phyloP scores from a whole-genome alignment of 2,113 vertebrate genomes.

The Rissa tridactyla region DNA sequence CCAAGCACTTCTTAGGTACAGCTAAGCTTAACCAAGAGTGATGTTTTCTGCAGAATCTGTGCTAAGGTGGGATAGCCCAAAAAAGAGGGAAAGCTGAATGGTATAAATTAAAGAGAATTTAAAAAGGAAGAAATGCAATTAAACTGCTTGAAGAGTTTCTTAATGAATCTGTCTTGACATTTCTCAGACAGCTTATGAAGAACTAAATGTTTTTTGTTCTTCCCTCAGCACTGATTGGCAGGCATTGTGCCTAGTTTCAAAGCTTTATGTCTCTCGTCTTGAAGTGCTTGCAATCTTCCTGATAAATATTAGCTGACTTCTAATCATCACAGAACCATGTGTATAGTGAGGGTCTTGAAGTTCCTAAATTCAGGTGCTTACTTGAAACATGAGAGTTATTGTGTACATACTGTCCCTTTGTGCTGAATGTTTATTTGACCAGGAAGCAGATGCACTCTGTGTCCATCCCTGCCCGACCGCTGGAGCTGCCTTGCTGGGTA shows the following conservation, averaged over 20 bases:
- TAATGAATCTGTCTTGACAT: neutral
- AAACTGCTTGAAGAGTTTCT: neutral
- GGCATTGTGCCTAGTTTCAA: neutral
- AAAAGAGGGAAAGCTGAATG: neutral
- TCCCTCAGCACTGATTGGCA: neutral
- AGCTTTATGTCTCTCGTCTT: neutral
- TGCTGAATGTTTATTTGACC: neutral
- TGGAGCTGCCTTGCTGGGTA: neutral
- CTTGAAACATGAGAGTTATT: neutral
- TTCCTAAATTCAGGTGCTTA: neutral
- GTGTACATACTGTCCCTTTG: neutral
- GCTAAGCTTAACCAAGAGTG: neutral
- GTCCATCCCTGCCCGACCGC: neutral
- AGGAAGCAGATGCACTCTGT: neutral
- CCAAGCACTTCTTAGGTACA: neutral
- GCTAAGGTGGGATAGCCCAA: neutral
- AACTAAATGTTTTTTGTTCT: neutral
- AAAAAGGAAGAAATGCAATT: neutral
- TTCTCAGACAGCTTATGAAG: neutral
- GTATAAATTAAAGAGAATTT: neutral
- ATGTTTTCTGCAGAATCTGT: neutral
- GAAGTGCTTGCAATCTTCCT: neutral
- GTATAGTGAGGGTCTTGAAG: neutral
- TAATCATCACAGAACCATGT: neutral
- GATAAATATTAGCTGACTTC: neutral